These are phyloP conservation scores for Sinohyriopsis cumingii DNA, from an alignment of 2,888 invertebrate genomes.

Conservation along the genomic window DNA sequence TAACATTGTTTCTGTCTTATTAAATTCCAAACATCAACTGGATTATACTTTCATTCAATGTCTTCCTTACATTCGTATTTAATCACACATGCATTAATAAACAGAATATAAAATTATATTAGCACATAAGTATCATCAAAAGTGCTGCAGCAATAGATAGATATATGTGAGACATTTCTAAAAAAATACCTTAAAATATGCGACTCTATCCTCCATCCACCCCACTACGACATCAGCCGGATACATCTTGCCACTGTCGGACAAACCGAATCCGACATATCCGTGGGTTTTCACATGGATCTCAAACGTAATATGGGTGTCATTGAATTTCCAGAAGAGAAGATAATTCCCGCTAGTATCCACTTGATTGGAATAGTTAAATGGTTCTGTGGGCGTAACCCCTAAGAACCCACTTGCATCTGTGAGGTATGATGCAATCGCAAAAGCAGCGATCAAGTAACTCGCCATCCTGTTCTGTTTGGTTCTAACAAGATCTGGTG, in stretches of 20 bases:
- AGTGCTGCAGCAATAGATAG: too few relatives aligned
- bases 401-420: conserved; percentile 2
- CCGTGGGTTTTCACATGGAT: conserved; percentile 73
- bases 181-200: conserved; percentile 34
- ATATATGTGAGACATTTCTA: too few relatives aligned
- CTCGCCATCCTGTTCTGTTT: neutral
- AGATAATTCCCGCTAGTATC: conserved; percentile 36
- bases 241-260: conserved; percentile 83
- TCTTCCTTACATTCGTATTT: too few relatives aligned
- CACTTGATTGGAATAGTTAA: conserved; percentile 19
- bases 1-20: too few relatives aligned
- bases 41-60: too few relatives aligned
- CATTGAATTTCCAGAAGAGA: conserved; percentile 47
- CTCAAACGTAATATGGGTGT: conserved; percentile 46
- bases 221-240: conserved; percentile 90
- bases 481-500: neutral
- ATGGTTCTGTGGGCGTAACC: conserved; percentile 29
- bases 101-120: too few relatives aligned
- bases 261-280: conserved; percentile 90
- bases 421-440: neutral
- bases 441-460: neutral
- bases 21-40: too few relatives aligned
- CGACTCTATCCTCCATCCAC: conserved; percentile 77
- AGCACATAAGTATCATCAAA: too few relatives aligned
- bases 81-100: too few relatives aligned